Percentiles rank a stretch among this genome's conserved stretches.
phyloP scores from a whole-genome alignment of 2,797 vertebrate genomes.

The Oreonectes daqikongensis region DNA sequence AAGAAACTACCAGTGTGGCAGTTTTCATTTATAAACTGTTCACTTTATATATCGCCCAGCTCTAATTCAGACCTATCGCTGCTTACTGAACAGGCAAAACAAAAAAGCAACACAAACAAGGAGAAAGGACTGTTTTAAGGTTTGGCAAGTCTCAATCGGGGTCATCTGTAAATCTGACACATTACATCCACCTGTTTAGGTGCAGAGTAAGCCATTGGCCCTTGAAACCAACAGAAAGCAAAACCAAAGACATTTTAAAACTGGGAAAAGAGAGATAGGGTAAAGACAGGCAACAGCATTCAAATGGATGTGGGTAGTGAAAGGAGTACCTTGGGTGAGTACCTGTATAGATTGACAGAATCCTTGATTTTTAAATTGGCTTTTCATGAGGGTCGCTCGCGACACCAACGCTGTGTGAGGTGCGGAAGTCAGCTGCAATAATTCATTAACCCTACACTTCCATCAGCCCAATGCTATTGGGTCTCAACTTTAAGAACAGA shows the following conservation, averaged over 20 bases:
- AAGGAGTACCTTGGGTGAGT: slow-evolving; percentile 99
- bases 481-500: slow-evolving; percentile 91
- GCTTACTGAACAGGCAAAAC: slow-evolving; percentile 8
- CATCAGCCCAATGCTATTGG: slow-evolving; percentile 92
- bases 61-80: not conserved
- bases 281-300: slow-evolving; percentile 98
- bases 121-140: slow-evolving; percentile 67
- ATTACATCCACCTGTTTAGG: slow-evolving; percentile 27
- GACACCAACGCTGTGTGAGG: slow-evolving; percentile 99
- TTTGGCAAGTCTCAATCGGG: slow-evolving; percentile 63
- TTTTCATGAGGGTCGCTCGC: slow-evolving; percentile 99
- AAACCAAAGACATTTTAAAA: slow-evolving; percentile 51
- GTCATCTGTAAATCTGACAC: slow-evolving; percentile 50
- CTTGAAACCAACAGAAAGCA: slow-evolving; percentile 56
- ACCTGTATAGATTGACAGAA: slow-evolving; percentile 99
- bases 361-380: slow-evolving; percentile 99
- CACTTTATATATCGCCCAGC: slow-evolving; percentile 34
- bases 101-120: slow-evolving; percentile 67
- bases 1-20: too few species aligned
- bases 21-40: too few species aligned
- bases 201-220: slow-evolving; percentile 48
- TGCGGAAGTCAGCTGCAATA: slow-evolving; percentile 99
- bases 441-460: slow-evolving; percentile 98
- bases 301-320: slow-evolving; percentile 99
- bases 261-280: slow-evolving; percentile 53